Conservation (phyloP, 2,113 vertebrate species). For the Dicerorhinus sumatrensis region DNA sequence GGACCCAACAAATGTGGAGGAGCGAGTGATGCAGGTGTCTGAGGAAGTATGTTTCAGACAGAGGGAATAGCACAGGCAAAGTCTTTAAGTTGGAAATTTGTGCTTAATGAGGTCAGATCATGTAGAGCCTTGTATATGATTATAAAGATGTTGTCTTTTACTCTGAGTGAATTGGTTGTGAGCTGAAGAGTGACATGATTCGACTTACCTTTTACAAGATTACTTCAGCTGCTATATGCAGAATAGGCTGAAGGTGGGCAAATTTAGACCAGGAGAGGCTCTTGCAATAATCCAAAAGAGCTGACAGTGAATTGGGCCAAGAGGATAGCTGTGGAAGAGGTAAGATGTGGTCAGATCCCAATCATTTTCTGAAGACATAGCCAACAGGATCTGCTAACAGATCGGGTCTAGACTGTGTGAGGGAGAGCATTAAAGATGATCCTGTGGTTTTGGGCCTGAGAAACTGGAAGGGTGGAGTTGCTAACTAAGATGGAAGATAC, state of each 20-base stretch:
- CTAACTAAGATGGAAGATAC: not conserved
- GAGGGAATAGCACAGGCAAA: not conserved
- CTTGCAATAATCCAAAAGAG: not conserved
- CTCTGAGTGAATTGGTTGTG: not conserved
- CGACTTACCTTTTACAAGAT: not conserved
- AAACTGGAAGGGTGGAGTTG: not conserved
- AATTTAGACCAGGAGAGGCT: not conserved
- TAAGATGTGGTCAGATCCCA: not conserved
- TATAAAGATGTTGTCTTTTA: not conserved
- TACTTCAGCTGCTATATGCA: not conserved
- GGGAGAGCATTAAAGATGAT: not conserved
- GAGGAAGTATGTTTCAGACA: not conserved
- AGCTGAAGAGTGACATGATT: not conserved
- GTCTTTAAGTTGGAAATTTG: not conserved
- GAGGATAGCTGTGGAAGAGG: not conserved
- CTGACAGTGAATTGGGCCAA: not conserved
- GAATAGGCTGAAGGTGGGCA: not conserved
- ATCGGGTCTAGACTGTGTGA: not conserved
- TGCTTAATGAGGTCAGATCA: not conserved
- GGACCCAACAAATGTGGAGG: not conserved
- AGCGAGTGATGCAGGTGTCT: not conserved
- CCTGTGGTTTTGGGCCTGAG: not conserved
- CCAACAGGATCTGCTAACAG: not conserved
- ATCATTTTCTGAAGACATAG: constrained; percentile 10
- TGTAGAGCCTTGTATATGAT: not conserved